Evolutionary conservation across 1,140 invertebrate genomes (phyloP), one percentile per base, ranked within the genome.

Genomic region (Bombus haemorrhoidalis): DNA sequence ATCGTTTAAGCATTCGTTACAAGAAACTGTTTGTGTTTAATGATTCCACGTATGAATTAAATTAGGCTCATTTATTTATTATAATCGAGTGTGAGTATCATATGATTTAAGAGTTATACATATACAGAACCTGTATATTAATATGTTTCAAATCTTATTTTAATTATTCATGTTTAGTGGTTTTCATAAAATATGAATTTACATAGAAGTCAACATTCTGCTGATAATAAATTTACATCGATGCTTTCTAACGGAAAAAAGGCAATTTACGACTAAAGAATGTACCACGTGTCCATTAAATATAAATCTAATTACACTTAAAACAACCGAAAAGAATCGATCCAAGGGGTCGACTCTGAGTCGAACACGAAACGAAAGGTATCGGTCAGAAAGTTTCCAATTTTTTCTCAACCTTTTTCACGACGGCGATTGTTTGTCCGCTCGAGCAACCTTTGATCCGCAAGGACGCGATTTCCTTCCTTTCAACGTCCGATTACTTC

Each of bases 381-480:
- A 5, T 4, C 25, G 34, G 8, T n/a, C 10, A 9, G 22, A 77
- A 22, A 77, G 57, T 81, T 73, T 69, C n/a, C 62, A 43, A 78
- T 66, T 66, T 66, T 78, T 78, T 34, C 37, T 25, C 59, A 25
- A 66, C 5, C 28, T 43, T 64, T 78, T 78, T 43, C 76, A n/a
- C 59, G 6, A 22, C 41, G 13, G 64, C 32, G 62, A 80, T 68
- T 37, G 41, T 57, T 39, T 22, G 37, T 34, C 37, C 37, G 57
- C 10, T 64, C 39, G 28, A 15, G n/a, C 39, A 66, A 66, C 59
- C 57, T 74, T 59, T 43, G 64, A 57, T 77, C 64, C 28, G 32
- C 82, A 71, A 84, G 82, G 75, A 78, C 82, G 81, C 12, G 47
- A 79, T 84, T 84, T 84, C 41, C 75, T 76, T 53, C 82, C 75